A percentile compares a stretch with the other conserved stretches of the same genome.
phyloP scores from a whole-genome alignment of 2,888 invertebrate species.

The Spicauda simplicius region DNA sequence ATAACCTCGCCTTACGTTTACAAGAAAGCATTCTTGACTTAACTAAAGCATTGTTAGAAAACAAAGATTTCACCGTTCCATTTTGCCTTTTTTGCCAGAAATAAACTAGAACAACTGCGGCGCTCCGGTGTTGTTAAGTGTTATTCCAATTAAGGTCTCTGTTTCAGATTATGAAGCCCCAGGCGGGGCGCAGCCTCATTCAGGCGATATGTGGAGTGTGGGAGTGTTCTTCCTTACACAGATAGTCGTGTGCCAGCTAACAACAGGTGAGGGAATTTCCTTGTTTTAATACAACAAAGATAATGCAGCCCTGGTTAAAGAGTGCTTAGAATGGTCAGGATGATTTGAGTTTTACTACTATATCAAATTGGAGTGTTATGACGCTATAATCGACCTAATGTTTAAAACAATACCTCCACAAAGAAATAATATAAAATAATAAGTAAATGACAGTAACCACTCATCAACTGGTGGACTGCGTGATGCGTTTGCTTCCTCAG shows the following conservation, averaged over 20 bases:
- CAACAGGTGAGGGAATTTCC: slow-evolving; percentile 59
- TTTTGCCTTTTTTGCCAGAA: slow-evolving; percentile 8
- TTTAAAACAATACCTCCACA: too few relatives aligned
- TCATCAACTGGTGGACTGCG: too few relatives aligned
- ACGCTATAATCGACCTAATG: too few relatives aligned
- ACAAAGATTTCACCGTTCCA: slow-evolving; percentile 13
- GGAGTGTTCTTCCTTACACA: slow-evolving; percentile 72
- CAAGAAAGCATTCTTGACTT: slow-evolving; percentile 10
- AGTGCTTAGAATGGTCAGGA: too few relatives aligned
- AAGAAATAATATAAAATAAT: too few relatives aligned
- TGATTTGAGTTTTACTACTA: too few relatives aligned
- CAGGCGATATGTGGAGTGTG: slow-evolving; percentile 79
- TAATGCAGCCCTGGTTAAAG: too few relatives aligned
- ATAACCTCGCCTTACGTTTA: slow-evolving; percentile 1
- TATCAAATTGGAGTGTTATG: too few relatives aligned
- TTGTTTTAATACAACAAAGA: too few relatives aligned
- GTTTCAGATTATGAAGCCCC: slow-evolving; percentile 79
- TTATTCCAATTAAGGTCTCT: slow-evolving; percentile 41
- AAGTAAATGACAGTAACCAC: too few relatives aligned
- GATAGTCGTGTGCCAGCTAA: slow-evolving; percentile 75
- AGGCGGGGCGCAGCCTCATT: slow-evolving; percentile 64
- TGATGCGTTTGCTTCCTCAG: too few relatives aligned
- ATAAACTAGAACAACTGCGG: slow-evolving; percentile 49
- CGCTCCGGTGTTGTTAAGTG: slow-evolving; percentile 43
- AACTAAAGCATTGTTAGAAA: slow-evolving; percentile 23